phyloP scores from a whole-genome alignment of 2,797 vertebrate species.

The Falco novaeseelandiae region DNA sequence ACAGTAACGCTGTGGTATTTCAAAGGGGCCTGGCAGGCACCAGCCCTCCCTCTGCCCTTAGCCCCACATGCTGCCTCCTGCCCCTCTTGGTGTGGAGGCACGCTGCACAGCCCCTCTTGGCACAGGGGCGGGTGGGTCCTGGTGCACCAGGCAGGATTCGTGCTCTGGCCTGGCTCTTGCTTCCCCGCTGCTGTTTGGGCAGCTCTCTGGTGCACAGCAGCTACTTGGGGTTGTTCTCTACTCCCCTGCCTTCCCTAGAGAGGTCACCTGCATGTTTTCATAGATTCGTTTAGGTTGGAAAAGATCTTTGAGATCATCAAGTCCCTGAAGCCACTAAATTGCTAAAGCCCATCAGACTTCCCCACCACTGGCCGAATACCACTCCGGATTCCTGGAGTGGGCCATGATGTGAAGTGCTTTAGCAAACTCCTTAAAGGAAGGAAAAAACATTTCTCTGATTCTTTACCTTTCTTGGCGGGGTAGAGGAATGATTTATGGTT shows the following conservation, averaged over 20 bases:
- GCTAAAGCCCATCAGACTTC: background rate
- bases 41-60: background rate
- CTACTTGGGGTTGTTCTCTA: background rate
- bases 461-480: background rate
- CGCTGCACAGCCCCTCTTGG: background rate
- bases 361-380: background rate
- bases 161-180: background rate
- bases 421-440: background rate
- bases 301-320: too few species aligned
- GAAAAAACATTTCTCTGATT: background rate
- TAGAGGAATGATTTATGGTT: conserved; percentile 7
- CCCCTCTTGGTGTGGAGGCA: too few species aligned
- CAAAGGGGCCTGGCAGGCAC: background rate
- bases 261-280: background rate
- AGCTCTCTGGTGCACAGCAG: background rate
- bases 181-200: rapidly evolving
- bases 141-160: rapidly evolving
- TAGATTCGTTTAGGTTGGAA: too few species aligned
- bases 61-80: background rate
- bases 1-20: too few species aligned
- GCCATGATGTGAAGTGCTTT: background rate
- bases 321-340: background rate
- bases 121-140: background rate
- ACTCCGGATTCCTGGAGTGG: background rate
- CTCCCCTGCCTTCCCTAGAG: background rate